These are phyloP conservation scores for Miniopterus natalensis DNA, from an alignment of 2,113 vertebrate species.

Conservation along the genomic window DNA sequence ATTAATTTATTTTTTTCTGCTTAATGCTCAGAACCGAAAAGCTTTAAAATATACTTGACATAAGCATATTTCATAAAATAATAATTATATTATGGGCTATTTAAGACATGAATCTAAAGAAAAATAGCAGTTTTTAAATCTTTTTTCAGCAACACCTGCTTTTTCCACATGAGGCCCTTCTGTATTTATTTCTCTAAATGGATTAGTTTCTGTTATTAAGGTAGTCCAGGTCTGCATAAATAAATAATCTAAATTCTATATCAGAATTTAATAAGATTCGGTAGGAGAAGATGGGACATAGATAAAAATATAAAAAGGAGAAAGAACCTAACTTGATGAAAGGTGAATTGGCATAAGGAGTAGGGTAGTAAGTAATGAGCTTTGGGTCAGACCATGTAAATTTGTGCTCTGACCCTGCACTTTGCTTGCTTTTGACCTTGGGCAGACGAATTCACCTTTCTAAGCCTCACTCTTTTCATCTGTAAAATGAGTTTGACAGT, in stretches of 20 bases:
- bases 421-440: background rate
- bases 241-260: background rate
- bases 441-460: background rate
- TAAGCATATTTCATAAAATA: constrained; percentile 23
- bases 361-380: background rate
- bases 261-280: constrained; percentile 10
- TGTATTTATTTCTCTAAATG: constrained; percentile 78
- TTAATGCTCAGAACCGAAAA: background rate
- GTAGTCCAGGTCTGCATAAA: constrained; percentile 32
- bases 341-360: background rate
- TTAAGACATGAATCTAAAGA: background rate
- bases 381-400: background rate
- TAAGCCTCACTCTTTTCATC: background rate
- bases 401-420: background rate
- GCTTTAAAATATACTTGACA: background rate
- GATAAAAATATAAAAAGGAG: background rate
- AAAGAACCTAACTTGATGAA: background rate
- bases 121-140: background rate
- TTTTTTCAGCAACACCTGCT: constrained; percentile 62
- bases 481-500: background rate
- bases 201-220: background rate
- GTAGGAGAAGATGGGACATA: background rate
- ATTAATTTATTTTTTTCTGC: background rate
- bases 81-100: background rate
- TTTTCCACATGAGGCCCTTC: constrained; percentile 82